Evolutionary conservation across 2,797 vertebrate species (phyloP), one percentile per base, ranked within the genome.

Genomic region (Diplodus puntazzo): DNA sequence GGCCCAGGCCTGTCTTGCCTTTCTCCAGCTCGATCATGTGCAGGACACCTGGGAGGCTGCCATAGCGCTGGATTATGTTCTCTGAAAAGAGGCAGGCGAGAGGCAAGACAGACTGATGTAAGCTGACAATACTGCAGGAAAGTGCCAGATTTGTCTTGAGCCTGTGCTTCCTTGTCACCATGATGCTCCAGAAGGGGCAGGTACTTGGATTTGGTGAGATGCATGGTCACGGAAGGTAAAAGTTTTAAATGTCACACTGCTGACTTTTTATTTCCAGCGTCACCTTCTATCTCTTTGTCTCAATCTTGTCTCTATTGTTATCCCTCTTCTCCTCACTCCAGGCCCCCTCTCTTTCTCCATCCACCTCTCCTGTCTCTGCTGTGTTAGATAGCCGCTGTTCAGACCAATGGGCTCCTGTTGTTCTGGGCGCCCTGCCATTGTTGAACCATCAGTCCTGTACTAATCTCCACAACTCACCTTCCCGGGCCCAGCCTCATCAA

Each of bases 11-110:
- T 2, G 96, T 94, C 73, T 86, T 96, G 80, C 98, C 97, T 94
- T 99, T 99, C 91, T 98, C 98, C 93, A 99, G 93, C 85, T 98
- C 97, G 58, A 99, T 97, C 95, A 98, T 93, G 83, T 97, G 96
- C 5, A 99, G 93, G 48, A 96, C 95, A 3, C 98, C 98, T 0
- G 93, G 91, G 17, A 99, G 95, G 89, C 89, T 94, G 90, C 97
- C 97, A 48, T 99, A 99, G 59, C 96, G 97, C 82, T 96, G 95
- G 82, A 91, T 65, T 55, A 98, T 93, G 82, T 94, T 97, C 92
- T 95, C 98, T 99, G 93, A 79, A 81, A 89, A 89, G 69, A 77
- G 25, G 61, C 62, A 77, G 77, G 23, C 11, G 50, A 77, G 63
- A 76, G 81, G 25, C 43, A 23, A 1, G 46, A 63, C 59, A 61